Base-by-base conservation (phyloP, 2,888 invertebrate species). In the Trichogramma evanescens region DNA sequence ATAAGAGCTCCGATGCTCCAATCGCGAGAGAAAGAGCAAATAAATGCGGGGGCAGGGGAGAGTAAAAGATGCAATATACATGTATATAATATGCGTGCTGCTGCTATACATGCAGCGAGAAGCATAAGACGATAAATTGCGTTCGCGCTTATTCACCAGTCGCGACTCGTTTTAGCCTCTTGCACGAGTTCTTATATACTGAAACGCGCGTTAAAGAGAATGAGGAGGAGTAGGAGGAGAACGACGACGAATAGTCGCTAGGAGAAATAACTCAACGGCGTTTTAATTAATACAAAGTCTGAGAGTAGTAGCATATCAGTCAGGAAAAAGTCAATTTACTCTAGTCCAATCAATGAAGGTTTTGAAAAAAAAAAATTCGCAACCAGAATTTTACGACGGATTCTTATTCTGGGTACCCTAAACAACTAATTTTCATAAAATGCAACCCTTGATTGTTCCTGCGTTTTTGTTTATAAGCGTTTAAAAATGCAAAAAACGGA, bases 241-340 rank as follows among this genome's bases (percentile, higher is more conserved):
- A 56, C 59, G 54, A 55, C 57, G 61, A 59, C 61, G 58, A 58
- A 63, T 63, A 61, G 59, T 54, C 59, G 57, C 58, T 54, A 57
- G 61, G 56, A 58, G 56, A 61, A 63, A 61, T 61, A 63, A 61
- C 54, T 61, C 58, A 59, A 48, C 50, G 56, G 61, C n/a, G 42
- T 55, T 63, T 59, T 63, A 63, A 63, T 63, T 63, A 63, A 63
- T 63, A 56, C 56, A 43, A 52, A 54, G 54, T 52, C 53, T 42
- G 56, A 1, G 9, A 4, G 44, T 52, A 38, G 26, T 46, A 13
- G 45, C 41, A 10, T 2, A 10, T 4, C 38, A 26, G 6, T 9
- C 40, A 6, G 41, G 52, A 58, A 48, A 58, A 55, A 52, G 52
- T 58, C 50, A 54, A 51, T 51, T 58, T 43, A 50, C 45, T 13